Percentiles rank a stretch among this genome's conserved stretches.
Conservation (phyloP, 2,888 invertebrate genomes). For the Parnassius smintheus region DNA sequence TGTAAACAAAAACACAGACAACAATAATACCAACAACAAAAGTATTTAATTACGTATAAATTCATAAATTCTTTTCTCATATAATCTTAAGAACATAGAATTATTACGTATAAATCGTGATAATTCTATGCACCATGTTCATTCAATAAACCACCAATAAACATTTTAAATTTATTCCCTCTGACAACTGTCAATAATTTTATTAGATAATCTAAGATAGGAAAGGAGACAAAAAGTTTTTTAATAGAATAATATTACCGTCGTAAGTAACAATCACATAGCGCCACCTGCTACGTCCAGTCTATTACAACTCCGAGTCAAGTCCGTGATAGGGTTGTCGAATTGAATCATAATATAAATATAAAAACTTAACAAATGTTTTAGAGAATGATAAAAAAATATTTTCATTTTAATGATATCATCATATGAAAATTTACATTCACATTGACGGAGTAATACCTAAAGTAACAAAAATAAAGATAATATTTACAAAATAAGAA, state of each 20-base stretch:
- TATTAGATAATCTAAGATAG: constrained; percentile 14
- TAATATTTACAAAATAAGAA: too few relatives aligned
- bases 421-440: too few relatives aligned
- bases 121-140: background rate
- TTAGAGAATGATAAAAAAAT: too few relatives aligned
- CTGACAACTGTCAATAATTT: constrained; percentile 12
- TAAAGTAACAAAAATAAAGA: too few relatives aligned
- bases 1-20: background rate
- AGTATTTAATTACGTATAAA: too few relatives aligned
- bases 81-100: too few relatives aligned
- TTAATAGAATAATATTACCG: constrained; percentile 24
- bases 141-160: constrained; percentile 11
- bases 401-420: background rate
- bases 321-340: constrained; percentile 19
- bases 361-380: background rate
- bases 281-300: constrained; percentile 35
- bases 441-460: too few relatives aligned
- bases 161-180: constrained; percentile 7
- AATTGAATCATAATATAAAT: constrained; percentile 7
- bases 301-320: constrained; percentile 29
- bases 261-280: constrained; percentile 29
- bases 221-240: constrained; percentile 11
- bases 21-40: background rate
- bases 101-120: too few relatives aligned
- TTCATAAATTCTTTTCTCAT: too few relatives aligned